Percentiles rank a stretch among this genome's conserved stretches.
phyloP scores from a whole-genome alignment of 1,140 invertebrate species.

The Plectus sambesii region DNA sequence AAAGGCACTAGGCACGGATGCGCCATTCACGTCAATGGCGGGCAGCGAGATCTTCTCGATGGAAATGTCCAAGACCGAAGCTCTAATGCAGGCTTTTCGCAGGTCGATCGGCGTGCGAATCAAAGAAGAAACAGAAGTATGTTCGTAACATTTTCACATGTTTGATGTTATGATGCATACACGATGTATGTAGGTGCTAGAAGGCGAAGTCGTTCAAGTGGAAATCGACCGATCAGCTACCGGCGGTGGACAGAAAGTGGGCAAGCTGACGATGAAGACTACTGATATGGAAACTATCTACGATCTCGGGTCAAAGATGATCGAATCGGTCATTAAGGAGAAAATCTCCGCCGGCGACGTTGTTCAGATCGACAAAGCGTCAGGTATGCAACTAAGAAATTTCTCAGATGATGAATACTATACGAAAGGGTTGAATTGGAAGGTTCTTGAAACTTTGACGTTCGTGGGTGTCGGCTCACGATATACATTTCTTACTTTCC shows the following conservation, averaged over 20 bases:
- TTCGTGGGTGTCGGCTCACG: no score
- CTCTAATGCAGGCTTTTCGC: constrained; percentile 85
- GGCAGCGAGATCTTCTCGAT: constrained; percentile 96
- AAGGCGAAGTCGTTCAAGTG: constrained; percentile 95
- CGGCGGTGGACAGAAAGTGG: constrained; percentile 62
- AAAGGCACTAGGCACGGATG: constrained; percentile 81
- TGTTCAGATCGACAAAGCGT: constrained; percentile 40
- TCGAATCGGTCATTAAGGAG: constrained; percentile 89
- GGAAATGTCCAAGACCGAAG: constrained; percentile 98
- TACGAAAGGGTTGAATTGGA: no score
- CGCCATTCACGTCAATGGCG: constrained; percentile 93
- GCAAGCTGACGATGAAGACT: constrained; percentile 90
- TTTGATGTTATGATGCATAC: constrained; percentile 51
- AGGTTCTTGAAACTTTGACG: no score
- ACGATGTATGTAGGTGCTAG: constrained; percentile 96
- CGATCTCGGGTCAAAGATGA: constrained; percentile 96
- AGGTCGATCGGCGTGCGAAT: constrained; percentile 96
- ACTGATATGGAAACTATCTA: constrained; percentile 99
- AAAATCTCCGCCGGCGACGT: constrained; percentile 59
- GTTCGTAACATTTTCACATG: constrained; percentile 8
- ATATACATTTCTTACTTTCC: no score
- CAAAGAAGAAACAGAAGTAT: constrained; percentile 58
- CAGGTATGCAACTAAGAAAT: constrained; percentile 27
- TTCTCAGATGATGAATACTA: no score
- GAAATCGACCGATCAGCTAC: constrained; percentile 80